Evolutionary conservation across 2,113 vertebrate species (phyloP), one percentile per base, ranked within the genome.

Genomic region (Pseudopipra pipra): DNA sequence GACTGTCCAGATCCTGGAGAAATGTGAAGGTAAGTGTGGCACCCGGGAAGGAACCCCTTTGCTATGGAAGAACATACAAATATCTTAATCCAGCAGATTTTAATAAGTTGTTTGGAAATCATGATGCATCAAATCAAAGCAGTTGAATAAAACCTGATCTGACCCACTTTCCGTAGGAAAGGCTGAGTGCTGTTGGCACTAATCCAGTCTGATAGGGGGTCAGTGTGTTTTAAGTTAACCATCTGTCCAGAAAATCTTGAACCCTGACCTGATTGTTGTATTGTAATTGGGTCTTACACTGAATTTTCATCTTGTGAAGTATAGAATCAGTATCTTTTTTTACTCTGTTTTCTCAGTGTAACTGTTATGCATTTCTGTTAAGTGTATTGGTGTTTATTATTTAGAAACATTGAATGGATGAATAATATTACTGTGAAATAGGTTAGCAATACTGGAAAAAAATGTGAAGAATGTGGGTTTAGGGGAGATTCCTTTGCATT

Each of bases 1-100:
- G 97, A 99, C 99, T 22, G 99, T 99, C 35, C 99, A 99, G 97
- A 99, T 99, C 97, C 97, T 99, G 97, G 99, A 99, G 98, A 99
- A 99, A 97, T 99, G 98, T 98, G 99, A 99, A 98, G 99, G 99
- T 99, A 94, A 97, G 98, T 88, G 63, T 63, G 24, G 63, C 66
- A 54, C 14, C 73, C 37, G 44, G 30, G 71, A 46, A 44, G 61
- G 39, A 87, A 43, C 77, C n/a, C 65, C 19, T 78, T 97, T 95
- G 72, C 24, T 90, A 3, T 55, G 12, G 31, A 17, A 62, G 31
- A 86, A 56, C 63, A 22, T 90, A 9, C 5, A 65, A 30, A 49
- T 95, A 44, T 25, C 72, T 94, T 93, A 24, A 92, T 43, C 21
- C 81, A 46, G 62, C 28, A 58, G 30, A 35, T 96, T 97, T 90